Evolutionary conservation across 2,797 vertebrate genomes (phyloP).

Genomic region (Gallinago nigripennis): DNA sequence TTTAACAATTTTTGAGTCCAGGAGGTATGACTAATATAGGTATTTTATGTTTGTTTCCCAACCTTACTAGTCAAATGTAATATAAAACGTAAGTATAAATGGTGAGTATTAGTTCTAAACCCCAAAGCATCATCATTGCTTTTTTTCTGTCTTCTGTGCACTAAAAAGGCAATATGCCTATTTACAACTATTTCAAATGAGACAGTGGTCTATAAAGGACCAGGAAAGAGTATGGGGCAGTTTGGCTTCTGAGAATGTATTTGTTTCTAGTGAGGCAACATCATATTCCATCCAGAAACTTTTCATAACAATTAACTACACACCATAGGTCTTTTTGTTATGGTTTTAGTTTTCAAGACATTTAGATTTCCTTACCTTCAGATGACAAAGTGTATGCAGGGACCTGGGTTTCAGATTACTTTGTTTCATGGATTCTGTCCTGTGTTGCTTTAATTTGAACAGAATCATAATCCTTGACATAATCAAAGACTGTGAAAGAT

Average conservation of each 20-base stretch:
- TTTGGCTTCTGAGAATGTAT: not conserved
- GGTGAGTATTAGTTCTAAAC: not conserved
- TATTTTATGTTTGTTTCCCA: not conserved
- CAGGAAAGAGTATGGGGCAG: not conserved
- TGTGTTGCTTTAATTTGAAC: not conserved
- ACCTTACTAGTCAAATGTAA: not conserved
- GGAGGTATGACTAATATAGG: not conserved
- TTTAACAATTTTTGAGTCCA: not conserved
- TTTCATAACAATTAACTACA: not conserved
- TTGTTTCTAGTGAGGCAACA: not conserved
- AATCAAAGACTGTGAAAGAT: not conserved
- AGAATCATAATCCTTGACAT: not conserved
- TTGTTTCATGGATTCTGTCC: not conserved
- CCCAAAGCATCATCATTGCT: rapidly evolving
- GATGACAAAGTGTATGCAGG: not conserved
- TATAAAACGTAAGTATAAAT: not conserved
- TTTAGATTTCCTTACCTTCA: not conserved
- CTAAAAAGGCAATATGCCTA: not conserved
- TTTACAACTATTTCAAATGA: not conserved
- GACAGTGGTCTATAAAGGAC: not conserved
- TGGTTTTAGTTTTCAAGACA: not conserved
- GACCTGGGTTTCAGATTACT: not conserved
- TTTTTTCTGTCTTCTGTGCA: not conserved
- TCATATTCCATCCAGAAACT: not conserved
- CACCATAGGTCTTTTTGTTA: not conserved